Evolutionary conservation across 2,797 vertebrate species (phyloP), one percentile per base, ranked within the genome.

Genomic region (Geotria australis): DNA sequence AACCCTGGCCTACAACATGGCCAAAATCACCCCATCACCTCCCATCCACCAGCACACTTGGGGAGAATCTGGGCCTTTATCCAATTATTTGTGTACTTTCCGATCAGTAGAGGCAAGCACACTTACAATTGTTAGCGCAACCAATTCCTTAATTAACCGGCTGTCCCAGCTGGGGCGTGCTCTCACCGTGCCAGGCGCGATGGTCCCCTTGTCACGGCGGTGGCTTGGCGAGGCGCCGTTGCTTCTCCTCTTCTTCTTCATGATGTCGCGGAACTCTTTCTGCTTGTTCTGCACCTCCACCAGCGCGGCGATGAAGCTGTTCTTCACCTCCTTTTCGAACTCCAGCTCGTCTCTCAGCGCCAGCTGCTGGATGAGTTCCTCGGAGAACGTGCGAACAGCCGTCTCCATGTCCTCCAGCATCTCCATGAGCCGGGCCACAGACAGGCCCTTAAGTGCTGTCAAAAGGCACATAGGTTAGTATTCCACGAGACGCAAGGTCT

Each of bases 321-420:
- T 89, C 71, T 88, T 89, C 71, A 89, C 80, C 64, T 89, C 84
- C 61, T 89, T 89, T 71, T 89, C 84, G 45, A 86, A 89, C 64
- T 86, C 83, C 65, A 84, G 74, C 74, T 89, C 84, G 0, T 89
- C 84, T 1, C 83, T 72, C 46, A 74, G 74, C n/a, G 81, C 84
- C 69, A 88, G 70, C 73, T 89, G 81, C n/a, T 74, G 71, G 59
- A 88, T 78, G 64, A 89, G 74, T 64, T 89, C 83, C 70, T 86
- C 84, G 0, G 82, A 88, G 70, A 77, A 85, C 62, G 81, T 76
- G 0, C 74, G 72, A 66, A 85, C 83, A 47, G 80, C 71, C 0
- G 66, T 68, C 64, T 88, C 79, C 58, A 88, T 73, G 45, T 77
- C 72, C 10, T 76, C 74, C 69, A 88, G 73, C 62, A 86, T 72